Conservation (phyloP, 2,113 vertebrate species). For the Pantherophis guttatus region DNA sequence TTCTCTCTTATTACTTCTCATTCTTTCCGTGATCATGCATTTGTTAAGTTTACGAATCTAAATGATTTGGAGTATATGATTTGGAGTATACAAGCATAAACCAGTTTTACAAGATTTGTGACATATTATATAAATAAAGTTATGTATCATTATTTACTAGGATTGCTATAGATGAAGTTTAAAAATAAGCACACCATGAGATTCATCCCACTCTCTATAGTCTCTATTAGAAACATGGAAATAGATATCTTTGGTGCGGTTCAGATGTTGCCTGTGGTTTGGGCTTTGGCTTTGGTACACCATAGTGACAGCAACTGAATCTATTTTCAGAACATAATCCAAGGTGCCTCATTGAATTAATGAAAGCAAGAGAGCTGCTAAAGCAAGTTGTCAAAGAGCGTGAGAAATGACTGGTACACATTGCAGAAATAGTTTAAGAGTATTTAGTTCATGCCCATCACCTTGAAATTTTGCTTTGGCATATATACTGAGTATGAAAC, state of each 20-base stretch:
- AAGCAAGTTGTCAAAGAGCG: not conserved
- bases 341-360: not conserved
- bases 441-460: not conserved
- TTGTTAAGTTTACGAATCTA: not conserved
- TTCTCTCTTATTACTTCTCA: not conserved
- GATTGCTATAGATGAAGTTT: not conserved
- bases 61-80: not conserved
- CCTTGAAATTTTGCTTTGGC: not conserved
- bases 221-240: not conserved
- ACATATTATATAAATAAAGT: not conserved
- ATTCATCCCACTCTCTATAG: not conserved
- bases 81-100: not conserved
- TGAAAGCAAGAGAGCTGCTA: not conserved
- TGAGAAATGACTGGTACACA: not conserved
- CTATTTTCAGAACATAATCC: not conserved
- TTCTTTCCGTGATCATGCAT: not conserved
- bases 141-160: not conserved
- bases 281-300: not conserved
- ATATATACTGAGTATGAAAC: not conserved
- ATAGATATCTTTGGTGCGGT: not conserved
- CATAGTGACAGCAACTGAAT: not conserved
- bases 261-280: not conserved
- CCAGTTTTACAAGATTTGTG: slow-evolving; percentile 1
- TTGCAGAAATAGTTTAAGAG: not conserved
- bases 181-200: not conserved